Evolutionary conservation across 2,113 vertebrate genomes (phyloP), one percentile per base, ranked within the genome.

Genomic region (Zapus hudsonius): DNA sequence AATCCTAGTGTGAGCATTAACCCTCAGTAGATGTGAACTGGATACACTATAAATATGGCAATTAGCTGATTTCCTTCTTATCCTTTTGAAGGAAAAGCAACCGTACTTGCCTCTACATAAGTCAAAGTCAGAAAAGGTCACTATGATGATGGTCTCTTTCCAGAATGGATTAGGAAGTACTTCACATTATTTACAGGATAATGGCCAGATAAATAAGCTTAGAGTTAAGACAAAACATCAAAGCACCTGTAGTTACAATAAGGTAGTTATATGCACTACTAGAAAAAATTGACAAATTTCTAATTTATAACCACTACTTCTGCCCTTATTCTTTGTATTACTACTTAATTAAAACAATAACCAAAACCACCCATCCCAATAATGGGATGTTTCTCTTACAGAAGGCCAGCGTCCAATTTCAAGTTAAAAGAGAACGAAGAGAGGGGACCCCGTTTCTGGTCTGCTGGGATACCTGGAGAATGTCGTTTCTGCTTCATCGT

Each of bases 401-500:
- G 36, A 94, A 84, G 42, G 84, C 84, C n/a, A 47, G 55, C 40
- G 64, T 57, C 31, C 33, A 16, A 11, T 80, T 87, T 76, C 72
- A 63, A 47, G 31, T 72, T 81, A 59, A 73, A 38, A 40, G n/a
- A 27, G 17, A 36, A 59, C 8, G 29, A 61, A 15, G 0, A 1
- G 96, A 23, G 96, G 95, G 66, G n/a, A n/a, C n/a, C 69, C 52
- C 40, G 91, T 64, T 44, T 80, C 91, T 29, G 90, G 80, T 80
- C 96, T 79, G 93, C 90, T 89, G 84, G 94, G 93, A 93, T 98
- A 99, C 99, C 99, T 99, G 95, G 98, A 98, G 97, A 99, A 99
- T 27, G 98, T 96, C 33, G 98, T 98, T 92, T 99, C 99, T 72
- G 97, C 97, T 96, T 99, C 99, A 1, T 99, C 99, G 89, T 99